Base-by-base conservation (phyloP, 1,140 invertebrate species). In the Lamellibrachia luymesi region DNA sequence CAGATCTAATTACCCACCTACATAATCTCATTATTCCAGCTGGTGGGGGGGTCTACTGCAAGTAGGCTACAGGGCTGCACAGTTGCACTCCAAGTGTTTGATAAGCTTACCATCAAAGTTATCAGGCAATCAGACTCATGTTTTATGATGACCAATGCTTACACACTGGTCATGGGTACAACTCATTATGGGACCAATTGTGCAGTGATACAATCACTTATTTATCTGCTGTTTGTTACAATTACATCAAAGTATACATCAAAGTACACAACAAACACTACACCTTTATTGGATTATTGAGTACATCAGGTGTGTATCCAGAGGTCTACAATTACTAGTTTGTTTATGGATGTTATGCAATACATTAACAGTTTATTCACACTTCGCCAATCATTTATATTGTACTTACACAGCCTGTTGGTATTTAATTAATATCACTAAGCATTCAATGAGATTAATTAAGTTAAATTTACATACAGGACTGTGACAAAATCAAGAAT, bases 21-120 rank as follows among this genome's bases (percentile, higher is more conserved):
- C 5, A 4, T 80, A 80, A 8, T 80, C 64, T 17, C 64, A 80
- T 22, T 80, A 22, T 80, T 80, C 64, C 64, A 22, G 64, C 25
- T 38, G 38, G 17, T 8, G 17, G 64, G 6, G 17, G 52, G 17
- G 6, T 56, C 52, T 17, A 56, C 6, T 17, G 6, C 52, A 56
- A 56, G 52, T 17, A 56, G 52, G 52, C 0, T 17, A 6, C 17
- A 56, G 17, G 6, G 1, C 6, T 80, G 64, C 64, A 80, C 13
- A 22, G 2, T 80, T 22, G 13, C 64, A 80, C 64, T 80, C 64
- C 64, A 80, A 17, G 25, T 22, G 8, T 80, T 80, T 80, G 64
- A 80, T 80, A 80, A 80, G 64, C 64, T 80, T 80, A 80, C 64
- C 64, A 80, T 80, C 64, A 80, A 80, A 80, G 64, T 80, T 80